A percentile compares a stretch with the other conserved stretches of the same genome.
Conservation (phyloP, 2,888 invertebrate genomes). For the Thereva unica region DNA sequence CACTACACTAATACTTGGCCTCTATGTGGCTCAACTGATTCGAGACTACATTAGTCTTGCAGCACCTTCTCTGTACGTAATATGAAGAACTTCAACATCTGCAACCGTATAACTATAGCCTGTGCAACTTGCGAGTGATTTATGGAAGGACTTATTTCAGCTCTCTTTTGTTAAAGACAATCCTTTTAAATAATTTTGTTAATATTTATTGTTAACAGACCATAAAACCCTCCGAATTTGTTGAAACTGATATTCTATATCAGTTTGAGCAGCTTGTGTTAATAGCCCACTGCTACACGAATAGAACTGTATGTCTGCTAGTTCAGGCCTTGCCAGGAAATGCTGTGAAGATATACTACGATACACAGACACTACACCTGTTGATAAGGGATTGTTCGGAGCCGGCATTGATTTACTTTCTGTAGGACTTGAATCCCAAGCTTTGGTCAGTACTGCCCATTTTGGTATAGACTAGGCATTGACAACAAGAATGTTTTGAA, state of each 20-base stretch:
- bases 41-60: constrained; percentile 68
- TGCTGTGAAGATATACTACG: constrained; percentile 78
- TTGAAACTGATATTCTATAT: constrained; percentile 58
- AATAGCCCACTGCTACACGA: constrained; percentile 73
- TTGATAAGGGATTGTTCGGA: constrained; percentile 89
- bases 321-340: constrained; percentile 74
- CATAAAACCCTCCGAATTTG: constrained; percentile 57
- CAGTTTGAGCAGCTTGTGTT: constrained; percentile 65
- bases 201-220: constrained; percentile 55
- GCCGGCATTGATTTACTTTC: constrained; percentile 72
- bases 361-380: constrained; percentile 87
- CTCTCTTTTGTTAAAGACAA: constrained; percentile 49
- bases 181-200: too few relatives aligned
- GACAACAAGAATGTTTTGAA: too few relatives aligned
- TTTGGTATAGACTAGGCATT: too few relatives aligned
- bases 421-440: constrained; percentile 81
- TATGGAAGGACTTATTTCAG: constrained; percentile 68
- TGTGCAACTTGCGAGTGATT: constrained; percentile 66
- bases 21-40: constrained; percentile 77
- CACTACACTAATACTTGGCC: too few relatives aligned
- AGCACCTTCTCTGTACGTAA: constrained; percentile 73
- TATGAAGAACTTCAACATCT: constrained; percentile 82
- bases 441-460: too few relatives aligned
- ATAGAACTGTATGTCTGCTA: constrained; percentile 71
- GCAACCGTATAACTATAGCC: constrained; percentile 71